phyloP scores from a whole-genome alignment of 2,797 vertebrate species.

The Ceryle rudis region DNA sequence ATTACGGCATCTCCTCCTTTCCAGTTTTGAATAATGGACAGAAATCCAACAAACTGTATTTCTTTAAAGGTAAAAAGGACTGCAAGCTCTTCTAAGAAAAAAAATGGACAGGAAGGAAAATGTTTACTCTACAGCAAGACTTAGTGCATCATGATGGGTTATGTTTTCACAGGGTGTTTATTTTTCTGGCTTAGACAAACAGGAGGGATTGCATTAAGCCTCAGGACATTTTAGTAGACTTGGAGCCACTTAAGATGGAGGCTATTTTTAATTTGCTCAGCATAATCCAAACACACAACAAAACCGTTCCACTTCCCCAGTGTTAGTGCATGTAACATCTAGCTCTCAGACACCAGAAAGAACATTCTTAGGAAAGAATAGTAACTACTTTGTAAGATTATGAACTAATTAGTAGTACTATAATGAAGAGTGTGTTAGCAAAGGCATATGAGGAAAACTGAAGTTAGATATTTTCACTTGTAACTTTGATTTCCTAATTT shows the following conservation, averaged over 20 bases:
- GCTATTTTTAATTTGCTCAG: slow-evolving; percentile 54
- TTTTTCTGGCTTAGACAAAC: slow-evolving; percentile 34
- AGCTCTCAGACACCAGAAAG: neutral
- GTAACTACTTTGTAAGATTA: neutral
- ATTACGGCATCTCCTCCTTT: neutral
- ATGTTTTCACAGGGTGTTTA: slow-evolving; percentile 15
- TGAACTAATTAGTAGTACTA: neutral
- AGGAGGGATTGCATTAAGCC: slow-evolving; percentile 3
- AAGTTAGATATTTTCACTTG: neutral
- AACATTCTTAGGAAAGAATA: neutral
- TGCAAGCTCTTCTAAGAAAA: neutral
- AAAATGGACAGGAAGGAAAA: neutral
- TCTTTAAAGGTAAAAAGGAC: neutral
- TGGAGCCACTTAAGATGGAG: slow-evolving; percentile 24
- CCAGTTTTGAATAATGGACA: neutral
- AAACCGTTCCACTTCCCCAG: neutral
- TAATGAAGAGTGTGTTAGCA: neutral
- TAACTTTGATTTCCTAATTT: neutral
- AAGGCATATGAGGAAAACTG: neutral
- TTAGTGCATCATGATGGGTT: neutral
- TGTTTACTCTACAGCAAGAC: neutral
- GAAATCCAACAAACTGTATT: neutral
- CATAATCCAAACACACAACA: neutral
- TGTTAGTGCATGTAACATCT: neutral
- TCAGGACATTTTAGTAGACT: neutral